Evolutionary conservation across 2,797 vertebrate species (phyloP), one percentile per base, ranked within the genome.

Genomic region (Sebastes kiyomatsui): DNA sequence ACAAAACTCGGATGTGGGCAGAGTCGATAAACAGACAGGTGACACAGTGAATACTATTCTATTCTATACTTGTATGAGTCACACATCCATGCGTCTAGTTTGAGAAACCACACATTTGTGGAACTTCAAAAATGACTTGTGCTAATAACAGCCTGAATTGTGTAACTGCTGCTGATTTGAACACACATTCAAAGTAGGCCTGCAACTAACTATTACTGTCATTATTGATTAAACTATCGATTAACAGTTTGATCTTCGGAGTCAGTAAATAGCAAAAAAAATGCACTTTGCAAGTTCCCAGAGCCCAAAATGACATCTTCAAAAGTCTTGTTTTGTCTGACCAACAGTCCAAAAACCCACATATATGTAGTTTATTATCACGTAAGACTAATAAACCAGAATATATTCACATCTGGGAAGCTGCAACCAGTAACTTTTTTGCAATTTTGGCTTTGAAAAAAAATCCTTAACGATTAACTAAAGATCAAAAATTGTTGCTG

Each of bases 11-110:
- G 77, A 83, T 66, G 72, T 67, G 73, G 67, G 58, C 62, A n/a
- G 20, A 88, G 79, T 79, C 70, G 64, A 83, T 79, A 87, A 69
- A 67, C 30, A 76, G 49, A 35, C 83, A 87, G 80, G 88, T 87
- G 87, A 82, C 81, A 59, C 38, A 42, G 23, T 4, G 1, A 35
- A 56, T 4, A 75, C 25, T 30, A 46, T 46, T 18, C 16, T 18
- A 18, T 18, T 7, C 16, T 46, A 46, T 46, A 46, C 42, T 46
- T 1, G 25, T 6, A 67, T 71, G 75, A 83, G 64, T 86, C 72
- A 79, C 66, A 87, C 61, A 35, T 58, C 7, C 22, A 0, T n/a
- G 25, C 0, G 2, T 18, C 22, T 25, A 14, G n/a, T 67, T 25
- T 2, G 9, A 55, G 54, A 61, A 73, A 66, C 16, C 10, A 38